phyloP scores from a whole-genome alignment of 1,140 invertebrate species.

The Atopsyche davidsoni region DNA sequence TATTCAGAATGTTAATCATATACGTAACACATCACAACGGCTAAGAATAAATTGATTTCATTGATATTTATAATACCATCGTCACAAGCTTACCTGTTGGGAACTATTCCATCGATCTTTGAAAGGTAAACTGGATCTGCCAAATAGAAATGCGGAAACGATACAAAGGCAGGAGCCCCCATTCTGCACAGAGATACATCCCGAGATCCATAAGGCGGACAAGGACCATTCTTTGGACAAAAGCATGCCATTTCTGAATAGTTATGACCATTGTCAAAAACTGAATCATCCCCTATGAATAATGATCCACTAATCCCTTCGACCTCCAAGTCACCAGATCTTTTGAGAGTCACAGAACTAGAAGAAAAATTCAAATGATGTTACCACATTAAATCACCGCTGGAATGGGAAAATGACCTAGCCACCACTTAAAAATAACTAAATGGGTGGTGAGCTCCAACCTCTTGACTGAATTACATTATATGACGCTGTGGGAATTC shows the following conservation, averaged over 20 bases:
- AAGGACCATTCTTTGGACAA: slow-evolving; percentile 41
- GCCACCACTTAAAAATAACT: no score
- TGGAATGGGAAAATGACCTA: no score
- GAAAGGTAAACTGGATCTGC: slow-evolving; percentile 55
- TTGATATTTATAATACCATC: no score
- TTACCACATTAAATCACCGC: no score
- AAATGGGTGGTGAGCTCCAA: no score
- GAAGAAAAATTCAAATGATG: slow-evolving; percentile 12
- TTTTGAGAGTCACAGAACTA: slow-evolving; percentile 21
- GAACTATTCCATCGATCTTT: slow-evolving; percentile 47
- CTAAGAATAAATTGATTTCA: no score
- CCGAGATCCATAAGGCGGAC: slow-evolving; percentile 47
- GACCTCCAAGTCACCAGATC: slow-evolving; percentile 9
- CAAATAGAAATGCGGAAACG: slow-evolving; percentile 72
- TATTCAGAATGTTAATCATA: background rate
- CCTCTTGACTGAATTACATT: no score
- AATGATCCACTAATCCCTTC: slow-evolving; percentile 21
- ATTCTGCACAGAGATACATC: slow-evolving; percentile 56
- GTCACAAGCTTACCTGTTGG: slow-evolving; percentile 35
- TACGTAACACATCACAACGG: no score
- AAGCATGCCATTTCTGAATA: slow-evolving; percentile 43
- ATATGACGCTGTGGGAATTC: no score
- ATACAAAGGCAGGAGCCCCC: slow-evolving; percentile 66
- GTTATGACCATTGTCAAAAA: slow-evolving; percentile 25
- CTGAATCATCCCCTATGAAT: slow-evolving; percentile 17